phyloP scores from a whole-genome alignment of 92 coral and sea anemone species.

The Actinostola sp. region DNA sequence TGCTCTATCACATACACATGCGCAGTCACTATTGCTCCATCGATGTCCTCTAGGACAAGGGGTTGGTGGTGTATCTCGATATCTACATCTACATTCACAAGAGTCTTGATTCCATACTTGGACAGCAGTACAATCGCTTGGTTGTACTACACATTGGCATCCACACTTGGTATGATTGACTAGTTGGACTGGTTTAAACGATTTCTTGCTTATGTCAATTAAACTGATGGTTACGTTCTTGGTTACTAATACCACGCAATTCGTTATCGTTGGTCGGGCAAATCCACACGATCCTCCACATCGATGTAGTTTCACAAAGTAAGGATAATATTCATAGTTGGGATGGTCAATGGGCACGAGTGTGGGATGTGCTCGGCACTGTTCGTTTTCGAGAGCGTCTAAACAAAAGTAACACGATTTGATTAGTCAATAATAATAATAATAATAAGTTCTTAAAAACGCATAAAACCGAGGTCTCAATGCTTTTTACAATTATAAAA shows the following conservation, averaged over 20 bases:
- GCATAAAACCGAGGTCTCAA: no score
- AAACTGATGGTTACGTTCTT: conserved; percentile 30
- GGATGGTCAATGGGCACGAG: conserved; percentile 63
- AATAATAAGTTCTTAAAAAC: no score
- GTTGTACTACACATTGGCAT: conserved; percentile 58
- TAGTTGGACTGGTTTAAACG: not conserved
- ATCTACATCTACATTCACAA: conserved; percentile 60
- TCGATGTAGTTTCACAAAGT: conserved; percentile 55
- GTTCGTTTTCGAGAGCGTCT: not conserved
- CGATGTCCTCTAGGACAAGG: conserved; percentile 51
- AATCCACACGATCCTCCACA: conserved; percentile 65
- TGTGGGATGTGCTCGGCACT: conserved; percentile 50
- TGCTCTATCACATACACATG: conserved; percentile 57
- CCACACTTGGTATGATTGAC: conserved; percentile 78
- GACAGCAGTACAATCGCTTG: conserved; percentile 50
- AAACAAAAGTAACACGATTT: not conserved
- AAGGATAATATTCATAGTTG: conserved; percentile 52
- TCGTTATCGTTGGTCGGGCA: conserved; percentile 40
- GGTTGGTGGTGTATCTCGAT: conserved; percentile 36
- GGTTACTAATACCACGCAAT: conserved; percentile 50
- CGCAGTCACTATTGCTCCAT: conserved; percentile 57
- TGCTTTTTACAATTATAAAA: no score
- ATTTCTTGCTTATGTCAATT: not conserved
- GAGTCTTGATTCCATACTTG: conserved; percentile 60
- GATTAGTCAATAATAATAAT: no score